These are phyloP conservation scores for Montipora efflorescens DNA, from an alignment of 64 coral and sea anemone genomes.

Conservation along the genomic window DNA sequence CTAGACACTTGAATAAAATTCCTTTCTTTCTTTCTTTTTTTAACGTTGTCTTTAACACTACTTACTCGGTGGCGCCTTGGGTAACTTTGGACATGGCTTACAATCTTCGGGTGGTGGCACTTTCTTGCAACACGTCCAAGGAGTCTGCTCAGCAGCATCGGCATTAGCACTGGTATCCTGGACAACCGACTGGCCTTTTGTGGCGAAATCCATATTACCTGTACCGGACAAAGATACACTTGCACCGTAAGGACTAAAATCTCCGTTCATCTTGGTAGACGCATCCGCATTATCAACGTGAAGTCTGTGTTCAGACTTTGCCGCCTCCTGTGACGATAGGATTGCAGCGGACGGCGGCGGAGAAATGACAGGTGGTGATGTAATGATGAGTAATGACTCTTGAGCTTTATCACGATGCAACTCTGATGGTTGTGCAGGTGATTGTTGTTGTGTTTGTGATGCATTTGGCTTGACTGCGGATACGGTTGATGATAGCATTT, in stretches of 20 bases:
- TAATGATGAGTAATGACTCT: not conserved
- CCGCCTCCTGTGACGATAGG: not conserved
- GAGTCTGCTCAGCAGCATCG: not conserved
- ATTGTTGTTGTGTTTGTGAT: not conserved
- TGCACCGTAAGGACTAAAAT: constrained; percentile 35
- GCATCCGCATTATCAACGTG: constrained; percentile 15
- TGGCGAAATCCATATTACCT: constrained; percentile 16
- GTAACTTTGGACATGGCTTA: constrained; percentile 4
- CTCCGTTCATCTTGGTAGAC: constrained; percentile 15
- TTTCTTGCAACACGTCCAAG: constrained; percentile 34
- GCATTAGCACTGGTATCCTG: constrained; percentile 15
- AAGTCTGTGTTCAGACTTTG: constrained; percentile 21
- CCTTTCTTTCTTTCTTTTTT: too few relatives aligned
- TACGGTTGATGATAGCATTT: not conserved
- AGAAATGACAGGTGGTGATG: not conserved
- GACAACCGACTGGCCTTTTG: not conserved
- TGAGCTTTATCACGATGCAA: not conserved
- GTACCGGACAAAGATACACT: constrained; percentile 46
- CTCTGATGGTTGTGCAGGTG: not conserved
- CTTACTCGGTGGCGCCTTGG: constrained; percentile 37
- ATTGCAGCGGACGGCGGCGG: not conserved
- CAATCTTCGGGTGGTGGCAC: constrained; percentile 8
- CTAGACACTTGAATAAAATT: too few relatives aligned
- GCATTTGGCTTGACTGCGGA: not conserved
- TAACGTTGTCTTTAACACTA: not conserved